These are phyloP conservation scores for Ormyrus rosae DNA, from an alignment of 2,888 invertebrate genomes.

Conservation along the genomic window DNA sequence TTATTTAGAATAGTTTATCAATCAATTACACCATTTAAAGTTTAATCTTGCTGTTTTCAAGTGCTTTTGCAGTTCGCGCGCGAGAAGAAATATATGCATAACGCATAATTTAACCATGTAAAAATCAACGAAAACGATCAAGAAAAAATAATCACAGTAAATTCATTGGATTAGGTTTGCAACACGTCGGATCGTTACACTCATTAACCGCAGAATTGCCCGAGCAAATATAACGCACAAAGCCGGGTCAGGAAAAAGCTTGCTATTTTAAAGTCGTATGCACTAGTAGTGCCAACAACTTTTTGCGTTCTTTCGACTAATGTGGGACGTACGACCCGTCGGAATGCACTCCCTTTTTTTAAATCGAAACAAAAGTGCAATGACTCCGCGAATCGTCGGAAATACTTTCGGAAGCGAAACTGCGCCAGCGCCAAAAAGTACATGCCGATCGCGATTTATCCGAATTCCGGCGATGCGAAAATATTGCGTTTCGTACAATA, in stretches of 20 bases:
- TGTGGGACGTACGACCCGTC: constrained; percentile 43
- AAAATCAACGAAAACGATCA: no score
- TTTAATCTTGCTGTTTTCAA: no score
- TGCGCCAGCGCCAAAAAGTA: neutral
- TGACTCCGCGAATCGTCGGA: constrained; percentile 39
- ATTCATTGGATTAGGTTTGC: no score
- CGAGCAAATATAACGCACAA: constrained; percentile 8
- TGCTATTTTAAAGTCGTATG: constrained; percentile 53
- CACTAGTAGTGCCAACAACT: constrained; percentile 49
- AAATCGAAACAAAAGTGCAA: constrained; percentile 45
- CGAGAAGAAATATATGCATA: no score
- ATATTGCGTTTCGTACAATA: neutral
- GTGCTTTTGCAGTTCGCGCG: no score
- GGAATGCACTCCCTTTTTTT: constrained; percentile 46
- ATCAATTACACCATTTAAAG: no score
- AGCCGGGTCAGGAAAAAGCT: constrained; percentile 37
- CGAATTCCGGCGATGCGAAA: neutral
- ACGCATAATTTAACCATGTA: no score
- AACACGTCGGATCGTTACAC: neutral
- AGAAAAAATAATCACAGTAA: no score
- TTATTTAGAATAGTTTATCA: no score
- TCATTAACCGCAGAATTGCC: constrained; percentile 1
- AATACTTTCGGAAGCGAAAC: constrained; percentile 37
- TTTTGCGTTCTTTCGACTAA: constrained; percentile 46
- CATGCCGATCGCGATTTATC: neutral